Conservation (phyloP, 2,888 invertebrate genomes). For the Fragum fragum region DNA sequence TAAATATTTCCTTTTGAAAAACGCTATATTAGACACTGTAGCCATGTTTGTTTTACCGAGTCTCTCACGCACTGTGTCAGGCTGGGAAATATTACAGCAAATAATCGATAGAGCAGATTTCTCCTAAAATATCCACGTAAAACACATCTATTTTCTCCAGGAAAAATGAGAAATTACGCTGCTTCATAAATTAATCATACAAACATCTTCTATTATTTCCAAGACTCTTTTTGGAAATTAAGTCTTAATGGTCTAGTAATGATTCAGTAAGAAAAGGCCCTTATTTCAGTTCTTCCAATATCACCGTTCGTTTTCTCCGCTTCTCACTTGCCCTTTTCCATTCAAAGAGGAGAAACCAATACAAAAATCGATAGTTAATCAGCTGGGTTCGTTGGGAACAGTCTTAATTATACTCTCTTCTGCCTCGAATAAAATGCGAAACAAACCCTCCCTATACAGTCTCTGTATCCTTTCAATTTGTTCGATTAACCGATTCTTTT, state of each 20-base stretch:
- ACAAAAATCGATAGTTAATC: conserved; percentile 30
- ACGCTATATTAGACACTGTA: background rate
- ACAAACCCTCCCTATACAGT: background rate
- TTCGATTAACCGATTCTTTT: conserved; percentile 24
- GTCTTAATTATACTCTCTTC: conserved; percentile 31
- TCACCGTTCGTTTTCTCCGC: background rate
- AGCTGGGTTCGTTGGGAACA: background rate
- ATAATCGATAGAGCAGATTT: conserved; percentile 16
- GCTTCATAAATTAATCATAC: conserved; percentile 12
- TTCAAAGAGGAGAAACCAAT: conserved; percentile 3
- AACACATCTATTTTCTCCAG: background rate
- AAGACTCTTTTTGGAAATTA: background rate
- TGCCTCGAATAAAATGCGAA: background rate
- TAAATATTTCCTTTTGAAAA: background rate
- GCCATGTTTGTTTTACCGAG: background rate
- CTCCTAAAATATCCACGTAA: conserved; percentile 4
- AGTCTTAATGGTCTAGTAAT: background rate
- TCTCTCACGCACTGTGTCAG: background rate
- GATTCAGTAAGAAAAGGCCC: background rate
- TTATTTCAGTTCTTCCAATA: conserved; percentile 8
- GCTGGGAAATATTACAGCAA: background rate
- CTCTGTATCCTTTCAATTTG: conserved; percentile 27
- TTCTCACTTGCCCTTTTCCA: background rate
- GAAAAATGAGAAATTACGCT: conserved; percentile 5
- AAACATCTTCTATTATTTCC: conserved; percentile 4